Conservation (phyloP, 2,797 vertebrate genomes). For the Xenops minutus region DNA sequence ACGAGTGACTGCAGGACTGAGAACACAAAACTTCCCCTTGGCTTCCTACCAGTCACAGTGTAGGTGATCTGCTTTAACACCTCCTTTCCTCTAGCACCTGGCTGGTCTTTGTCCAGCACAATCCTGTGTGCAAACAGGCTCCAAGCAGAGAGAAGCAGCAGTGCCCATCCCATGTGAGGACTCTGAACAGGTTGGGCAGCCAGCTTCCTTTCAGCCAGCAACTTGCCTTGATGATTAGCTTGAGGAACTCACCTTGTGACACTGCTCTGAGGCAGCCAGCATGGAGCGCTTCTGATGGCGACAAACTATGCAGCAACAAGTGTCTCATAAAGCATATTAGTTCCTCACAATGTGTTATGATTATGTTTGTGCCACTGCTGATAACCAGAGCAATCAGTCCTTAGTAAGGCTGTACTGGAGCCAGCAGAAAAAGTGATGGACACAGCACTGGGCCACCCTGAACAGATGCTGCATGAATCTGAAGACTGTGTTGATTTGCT, state of each 20-base stretch:
- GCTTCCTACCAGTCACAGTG: neutral
- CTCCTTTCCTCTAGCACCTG: neutral
- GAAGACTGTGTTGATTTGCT: conserved; percentile 38
- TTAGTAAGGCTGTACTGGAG: neutral
- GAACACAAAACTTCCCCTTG: neutral
- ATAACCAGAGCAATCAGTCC: conserved; percentile 56
- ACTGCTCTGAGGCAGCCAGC: neutral
- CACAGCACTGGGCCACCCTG: conserved; percentile 21
- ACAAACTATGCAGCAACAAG: neutral
- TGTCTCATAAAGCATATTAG: neutral
- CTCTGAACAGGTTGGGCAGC: neutral
- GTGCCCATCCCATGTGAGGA: rapidly evolving
- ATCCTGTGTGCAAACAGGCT: neutral
- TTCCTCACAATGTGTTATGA: neutral
- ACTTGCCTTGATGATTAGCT: neutral
- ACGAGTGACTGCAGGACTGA: neutral
- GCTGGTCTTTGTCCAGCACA: neutral
- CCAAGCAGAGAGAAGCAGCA: neutral
- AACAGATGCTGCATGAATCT: conserved; percentile 47
- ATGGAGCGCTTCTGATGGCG: neutral
- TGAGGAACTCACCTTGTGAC: neutral
- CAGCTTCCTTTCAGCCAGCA: neutral
- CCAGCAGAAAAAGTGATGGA: neutral
- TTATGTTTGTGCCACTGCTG: conserved; percentile 8
- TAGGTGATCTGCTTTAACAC: neutral